Evolutionary conservation across 2,113 vertebrate species (phyloP).

Genomic region (Lota lota): DNA sequence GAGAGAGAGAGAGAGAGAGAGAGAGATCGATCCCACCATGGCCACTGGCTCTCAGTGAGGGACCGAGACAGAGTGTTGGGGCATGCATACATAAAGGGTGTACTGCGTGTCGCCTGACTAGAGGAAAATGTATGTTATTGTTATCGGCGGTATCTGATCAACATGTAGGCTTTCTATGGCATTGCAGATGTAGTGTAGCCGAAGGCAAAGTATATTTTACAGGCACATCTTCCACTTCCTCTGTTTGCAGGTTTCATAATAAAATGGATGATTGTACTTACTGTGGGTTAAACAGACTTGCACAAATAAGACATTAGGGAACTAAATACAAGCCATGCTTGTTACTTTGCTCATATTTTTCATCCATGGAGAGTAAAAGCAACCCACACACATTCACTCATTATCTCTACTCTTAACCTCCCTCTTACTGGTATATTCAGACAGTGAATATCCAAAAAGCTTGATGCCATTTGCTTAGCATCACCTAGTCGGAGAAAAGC

Average conservation of each 20-base stretch:
- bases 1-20: no score
- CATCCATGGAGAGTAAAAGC: conserved; percentile 30
- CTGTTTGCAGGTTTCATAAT: no score
- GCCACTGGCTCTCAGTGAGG: no score
- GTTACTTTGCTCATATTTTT: not conserved
- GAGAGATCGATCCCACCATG: no score
- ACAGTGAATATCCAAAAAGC: conserved; percentile 10
- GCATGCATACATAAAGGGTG: no score
- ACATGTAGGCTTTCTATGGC: no score
- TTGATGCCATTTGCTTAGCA: conserved; percentile 16
- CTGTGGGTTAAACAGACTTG: not conserved
- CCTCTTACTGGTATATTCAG: conserved; percentile 10
- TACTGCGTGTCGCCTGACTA: no score
- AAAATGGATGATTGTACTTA: not conserved
- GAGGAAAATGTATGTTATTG: no score
- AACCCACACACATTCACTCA: conserved; percentile 31
- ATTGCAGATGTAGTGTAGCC: no score
- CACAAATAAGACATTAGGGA: not conserved
- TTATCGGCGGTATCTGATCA: no score
- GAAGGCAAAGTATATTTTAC: not conserved
- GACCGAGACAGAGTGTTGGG: no score
- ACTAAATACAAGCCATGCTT: not conserved
- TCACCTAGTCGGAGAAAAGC: not conserved
- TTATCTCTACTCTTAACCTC: conserved; percentile 14
- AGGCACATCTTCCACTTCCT: conserved; percentile 21